These are phyloP conservation scores for Caenorhabditis brenneri DNA, from an alignment of 1,140 invertebrate genomes.

Conservation along the genomic window DNA sequence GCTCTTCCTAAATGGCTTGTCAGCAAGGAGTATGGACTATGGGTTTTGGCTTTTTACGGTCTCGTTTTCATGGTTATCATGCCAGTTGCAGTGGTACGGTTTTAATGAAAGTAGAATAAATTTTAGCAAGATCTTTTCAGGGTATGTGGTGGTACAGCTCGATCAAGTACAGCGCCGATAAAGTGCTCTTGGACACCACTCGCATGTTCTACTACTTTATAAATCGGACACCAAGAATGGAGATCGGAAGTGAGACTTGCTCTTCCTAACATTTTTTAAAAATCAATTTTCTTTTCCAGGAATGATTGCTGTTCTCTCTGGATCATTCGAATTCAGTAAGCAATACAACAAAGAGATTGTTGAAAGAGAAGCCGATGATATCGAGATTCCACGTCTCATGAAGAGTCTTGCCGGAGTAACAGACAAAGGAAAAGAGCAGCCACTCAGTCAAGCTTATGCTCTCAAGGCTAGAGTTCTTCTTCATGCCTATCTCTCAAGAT, in stretches of 20 bases:
- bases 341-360: constrained; percentile 90
- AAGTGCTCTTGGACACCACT: constrained; percentile 90
- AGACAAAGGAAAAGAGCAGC: constrained; percentile 93
- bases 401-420: constrained; percentile 86
- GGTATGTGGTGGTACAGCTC: constrained; percentile 99
- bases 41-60: constrained; percentile 93
- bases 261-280: background rate
- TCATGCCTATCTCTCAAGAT: constrained; percentile 88
- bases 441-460: constrained; percentile 90
- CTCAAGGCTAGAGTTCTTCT: constrained; percentile 92
- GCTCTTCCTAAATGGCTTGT: constrained; percentile 99
- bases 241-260: constrained; percentile 78
- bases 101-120: background rate
- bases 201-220: constrained; percentile 94
- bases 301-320: constrained; percentile 92
- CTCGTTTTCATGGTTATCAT: constrained; percentile 96
- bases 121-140: constrained; percentile 65
- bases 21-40: constrained; percentile 98
- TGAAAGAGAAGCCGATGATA: constrained; percentile 89
- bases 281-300: constrained; percentile 73
- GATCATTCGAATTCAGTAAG: constrained; percentile 93
- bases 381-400: constrained; percentile 91
- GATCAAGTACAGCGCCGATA: constrained; percentile 88
- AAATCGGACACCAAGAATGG: constrained; percentile 91
- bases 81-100: constrained; percentile 80